These are phyloP conservation scores for Trissonchulus latispiculum DNA, from an alignment of 2,888 invertebrate species.

Conservation along the genomic window DNA sequence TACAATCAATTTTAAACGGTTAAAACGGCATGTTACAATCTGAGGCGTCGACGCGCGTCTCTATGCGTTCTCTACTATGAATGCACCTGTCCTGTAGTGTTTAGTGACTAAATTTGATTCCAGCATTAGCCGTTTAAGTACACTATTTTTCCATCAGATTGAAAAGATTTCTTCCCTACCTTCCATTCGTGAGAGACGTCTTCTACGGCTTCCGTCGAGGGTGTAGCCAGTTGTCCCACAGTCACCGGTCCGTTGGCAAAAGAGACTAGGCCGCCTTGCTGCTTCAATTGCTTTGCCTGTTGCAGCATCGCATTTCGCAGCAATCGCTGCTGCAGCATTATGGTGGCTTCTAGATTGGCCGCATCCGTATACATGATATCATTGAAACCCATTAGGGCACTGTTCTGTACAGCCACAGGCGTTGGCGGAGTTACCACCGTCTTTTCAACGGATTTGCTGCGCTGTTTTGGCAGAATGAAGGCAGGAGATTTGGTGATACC, in stretches of 20 bases:
- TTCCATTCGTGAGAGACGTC: background rate
- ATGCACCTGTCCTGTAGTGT: too few species aligned
- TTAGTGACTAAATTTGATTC: too few species aligned
- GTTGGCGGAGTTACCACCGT: background rate
- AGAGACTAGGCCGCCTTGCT: background rate
- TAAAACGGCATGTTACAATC: too few species aligned
- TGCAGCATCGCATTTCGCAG: slow-evolving; percentile 44
- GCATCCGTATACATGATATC: slow-evolving; percentile 62
- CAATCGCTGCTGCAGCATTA: slow-evolving; percentile 58
- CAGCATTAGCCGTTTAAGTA: too few species aligned
- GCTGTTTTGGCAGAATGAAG: slow-evolving; percentile 13
- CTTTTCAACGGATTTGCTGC: background rate
- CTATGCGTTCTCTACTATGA: too few species aligned
- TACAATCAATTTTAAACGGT: too few species aligned
- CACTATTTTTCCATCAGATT: too few species aligned
- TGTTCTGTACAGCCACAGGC: background rate
- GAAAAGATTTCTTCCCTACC: too few species aligned
- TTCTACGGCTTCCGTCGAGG: background rate
- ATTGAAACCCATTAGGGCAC: too few species aligned
- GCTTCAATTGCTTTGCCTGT: slow-evolving; percentile 26
- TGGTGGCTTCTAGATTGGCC: slow-evolving; percentile 60
- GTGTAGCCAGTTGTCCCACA: background rate
- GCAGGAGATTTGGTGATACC: slow-evolving; percentile 55
- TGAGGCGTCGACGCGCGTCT: too few species aligned
- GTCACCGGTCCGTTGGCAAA: background rate